These are phyloP conservation scores for Shinisaurus crocodilurus DNA, from an alignment of 2,113 vertebrate genomes.

Conservation along the genomic window DNA sequence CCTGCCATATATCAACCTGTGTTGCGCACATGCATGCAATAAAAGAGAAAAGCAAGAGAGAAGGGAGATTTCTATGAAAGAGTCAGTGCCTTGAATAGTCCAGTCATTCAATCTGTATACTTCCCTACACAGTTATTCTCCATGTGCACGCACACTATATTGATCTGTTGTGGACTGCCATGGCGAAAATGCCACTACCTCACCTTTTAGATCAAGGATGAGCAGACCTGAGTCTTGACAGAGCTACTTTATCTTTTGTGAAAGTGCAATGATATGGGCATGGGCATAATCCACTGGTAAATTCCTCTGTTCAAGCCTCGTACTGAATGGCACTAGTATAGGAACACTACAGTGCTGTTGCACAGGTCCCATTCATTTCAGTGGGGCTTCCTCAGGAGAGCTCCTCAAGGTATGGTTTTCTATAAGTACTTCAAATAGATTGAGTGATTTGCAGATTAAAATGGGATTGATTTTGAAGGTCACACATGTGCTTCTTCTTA, in stretches of 20 bases:
- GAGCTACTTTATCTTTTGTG: too few species aligned
- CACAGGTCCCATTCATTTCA: not conserved
- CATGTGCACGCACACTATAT: not conserved
- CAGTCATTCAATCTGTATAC: conserved; percentile 21
- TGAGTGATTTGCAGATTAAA: not conserved
- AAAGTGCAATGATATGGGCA: too few species aligned
- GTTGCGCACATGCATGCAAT: not conserved
- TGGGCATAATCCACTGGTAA: too few species aligned
- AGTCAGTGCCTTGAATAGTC: conserved; percentile 10
- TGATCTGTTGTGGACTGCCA: conserved; percentile 17
- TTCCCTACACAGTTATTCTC: not conserved
- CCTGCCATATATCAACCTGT: not conserved
- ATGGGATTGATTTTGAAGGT: not conserved
- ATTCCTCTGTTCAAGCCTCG: too few species aligned
- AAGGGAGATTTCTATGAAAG: conserved; percentile 8
- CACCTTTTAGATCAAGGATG: too few species aligned
- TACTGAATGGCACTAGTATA: not conserved
- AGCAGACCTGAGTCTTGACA: too few species aligned
- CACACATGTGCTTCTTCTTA: not conserved
- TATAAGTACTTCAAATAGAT: not conserved
- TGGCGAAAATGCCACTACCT: not conserved
- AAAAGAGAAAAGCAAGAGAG: conserved; percentile 3
- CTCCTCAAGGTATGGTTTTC: not conserved
- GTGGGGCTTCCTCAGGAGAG: not conserved
- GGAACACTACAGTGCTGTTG: not conserved